A percentile compares a stretch with the other conserved stretches of the same genome.
Conservation (phyloP, 2,797 vertebrate species). For the Protosalanx chinensis region DNA sequence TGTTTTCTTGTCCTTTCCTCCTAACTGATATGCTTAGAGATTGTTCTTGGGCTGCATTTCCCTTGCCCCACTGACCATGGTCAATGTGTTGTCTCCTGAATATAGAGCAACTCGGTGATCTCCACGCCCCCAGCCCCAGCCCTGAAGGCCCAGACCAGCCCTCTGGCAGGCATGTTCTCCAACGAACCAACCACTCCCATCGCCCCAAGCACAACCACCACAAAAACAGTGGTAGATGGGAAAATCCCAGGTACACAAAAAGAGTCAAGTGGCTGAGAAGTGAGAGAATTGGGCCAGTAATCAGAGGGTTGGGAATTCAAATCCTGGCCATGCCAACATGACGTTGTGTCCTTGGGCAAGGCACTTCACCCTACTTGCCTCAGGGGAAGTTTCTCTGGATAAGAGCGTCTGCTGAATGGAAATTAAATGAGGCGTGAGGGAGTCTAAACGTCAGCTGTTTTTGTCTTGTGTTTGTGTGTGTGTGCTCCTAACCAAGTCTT, state of each 20-base stretch:
- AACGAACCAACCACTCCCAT: conserved; percentile 40
- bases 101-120: conserved; percentile 57
- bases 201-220: conserved; percentile 12
- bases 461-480: background rate
- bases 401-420: too few relatives aligned
- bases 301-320: too few relatives aligned
- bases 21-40: too few relatives aligned
- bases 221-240: conserved; percentile 17
- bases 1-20: too few relatives aligned
- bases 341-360: too few relatives aligned
- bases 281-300: too few relatives aligned
- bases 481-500: background rate
- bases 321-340: too few relatives aligned
- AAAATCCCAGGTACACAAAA: conserved; percentile 44
- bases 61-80: conserved; percentile 4
- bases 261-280: too few relatives aligned
- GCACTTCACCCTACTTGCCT: too few relatives aligned
- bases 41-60: background rate
- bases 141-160: conserved; percentile 79
- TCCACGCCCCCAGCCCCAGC: conserved; percentile 60
- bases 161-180: conserved; percentile 88
- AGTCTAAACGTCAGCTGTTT: background rate
- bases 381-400: too few relatives aligned
- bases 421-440: too few relatives aligned
- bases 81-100: background rate